These are phyloP conservation scores for Drosophila paulistorum DNA, from an alignment of 1,140 invertebrate species.

Conservation along the genomic window DNA sequence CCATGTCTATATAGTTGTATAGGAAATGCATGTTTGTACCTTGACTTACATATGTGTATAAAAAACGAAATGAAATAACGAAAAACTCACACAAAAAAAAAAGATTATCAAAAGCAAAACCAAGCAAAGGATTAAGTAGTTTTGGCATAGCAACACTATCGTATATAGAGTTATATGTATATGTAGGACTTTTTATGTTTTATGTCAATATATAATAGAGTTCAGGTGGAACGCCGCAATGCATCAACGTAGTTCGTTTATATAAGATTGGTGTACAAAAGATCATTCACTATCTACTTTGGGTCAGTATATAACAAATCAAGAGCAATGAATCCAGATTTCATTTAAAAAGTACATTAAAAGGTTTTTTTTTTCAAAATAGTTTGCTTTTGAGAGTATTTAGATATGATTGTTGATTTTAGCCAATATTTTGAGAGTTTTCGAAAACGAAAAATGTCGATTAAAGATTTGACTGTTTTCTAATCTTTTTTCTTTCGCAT, in stretches of 20 bases:
- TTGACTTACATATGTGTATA: slow-evolving; percentile 29
- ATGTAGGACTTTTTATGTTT: background rate
- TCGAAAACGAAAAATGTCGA: too few species aligned
- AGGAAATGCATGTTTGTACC: slow-evolving; percentile 49
- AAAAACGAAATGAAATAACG: slow-evolving; percentile 14
- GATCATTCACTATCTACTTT: too few species aligned
- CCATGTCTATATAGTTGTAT: slow-evolving; percentile 36
- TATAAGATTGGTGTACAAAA: background rate
- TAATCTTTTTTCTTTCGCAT: too few species aligned
- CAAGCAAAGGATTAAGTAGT: background rate
- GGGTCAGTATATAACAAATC: too few species aligned
- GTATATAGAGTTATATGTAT: background rate
- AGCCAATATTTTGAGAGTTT: too few species aligned
- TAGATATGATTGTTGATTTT: too few species aligned
- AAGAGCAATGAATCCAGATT: too few species aligned
- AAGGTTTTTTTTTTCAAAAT: too few species aligned
- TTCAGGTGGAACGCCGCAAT: background rate
- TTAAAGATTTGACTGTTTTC: too few species aligned
- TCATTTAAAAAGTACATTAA: too few species aligned
- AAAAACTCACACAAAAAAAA: background rate
- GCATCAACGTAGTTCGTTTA: background rate
- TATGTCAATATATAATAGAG: background rate
- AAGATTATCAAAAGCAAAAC: slow-evolving; percentile 12
- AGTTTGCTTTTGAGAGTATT: too few species aligned
- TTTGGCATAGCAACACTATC: background rate